Evolutionary conservation across 2,888 invertebrate species (phyloP), one percentile per base, ranked within the genome.

Genomic region (Eudemis profundana): DNA sequence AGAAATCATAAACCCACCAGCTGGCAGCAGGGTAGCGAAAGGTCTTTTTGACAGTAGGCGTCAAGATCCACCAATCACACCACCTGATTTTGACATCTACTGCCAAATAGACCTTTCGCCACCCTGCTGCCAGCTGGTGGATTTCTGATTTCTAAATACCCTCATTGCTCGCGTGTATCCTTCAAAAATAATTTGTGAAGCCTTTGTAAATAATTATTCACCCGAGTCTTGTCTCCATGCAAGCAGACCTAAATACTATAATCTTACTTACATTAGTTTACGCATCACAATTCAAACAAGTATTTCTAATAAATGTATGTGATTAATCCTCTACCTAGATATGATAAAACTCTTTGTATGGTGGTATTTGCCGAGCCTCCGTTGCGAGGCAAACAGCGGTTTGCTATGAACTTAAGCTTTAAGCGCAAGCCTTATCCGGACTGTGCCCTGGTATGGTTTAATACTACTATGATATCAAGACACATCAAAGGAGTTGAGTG

Each of bases 321-420:
- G 27, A 42, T 54, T 54, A 54, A 40, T 54, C 54, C 14, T 53
- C 21, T 14, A 12, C 50, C 15, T 27, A 54, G 40, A 54, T 54
- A 54, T 42, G 54, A 54, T 54, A 42, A 60, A 62, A 40, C 46
- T 53, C 47, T 29, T 51, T 54, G 54, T 62, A 42, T 36, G 29
- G 54, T 40, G 46, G n/a, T 62, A 62, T 62, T 47, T 62, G 47
- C 47, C 14, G 19, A 51, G 29, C 19, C 33, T 51, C 33, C 7
- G 33, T 4, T 29, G 27, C 10, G 17, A 19, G 5, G 54, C 27
- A 63, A 56, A 56, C 47, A 63, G 21, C 27, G 27, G 29, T 21
- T 38, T 23, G 38, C 56, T 56, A 51, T 33, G 38, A 51, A 33
- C 27, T 50, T 19, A 42, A 47, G 15, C 44, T 33, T 51, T 36